Percentiles rank a stretch among this genome's conserved stretches.
Conservation (phyloP, 2,797 vertebrate species). For the Pogoniulus pusillus region DNA sequence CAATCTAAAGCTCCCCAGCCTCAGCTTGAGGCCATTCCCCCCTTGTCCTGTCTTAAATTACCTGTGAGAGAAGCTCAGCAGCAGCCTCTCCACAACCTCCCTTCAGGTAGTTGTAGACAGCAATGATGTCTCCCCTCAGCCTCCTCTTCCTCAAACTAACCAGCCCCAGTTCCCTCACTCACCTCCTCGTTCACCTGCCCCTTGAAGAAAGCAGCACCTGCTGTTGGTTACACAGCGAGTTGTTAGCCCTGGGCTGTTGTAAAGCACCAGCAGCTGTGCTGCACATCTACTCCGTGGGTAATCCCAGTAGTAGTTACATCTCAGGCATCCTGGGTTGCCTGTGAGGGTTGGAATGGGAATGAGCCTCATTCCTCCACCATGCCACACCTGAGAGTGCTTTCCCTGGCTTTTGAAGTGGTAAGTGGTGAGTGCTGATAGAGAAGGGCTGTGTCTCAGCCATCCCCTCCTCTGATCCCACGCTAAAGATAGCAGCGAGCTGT, state of each 20-base stretch:
- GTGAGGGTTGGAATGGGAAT: conserved; percentile 6
- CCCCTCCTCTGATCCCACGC: background rate
- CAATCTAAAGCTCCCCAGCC: too few relatives aligned
- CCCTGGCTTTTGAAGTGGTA: conserved; percentile 49
- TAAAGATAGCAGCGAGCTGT: background rate
- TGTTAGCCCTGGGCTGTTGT: background rate
- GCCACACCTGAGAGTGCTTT: background rate
- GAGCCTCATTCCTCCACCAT: conserved; percentile 18
- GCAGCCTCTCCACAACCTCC: too few relatives aligned
- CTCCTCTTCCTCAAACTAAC: too few relatives aligned
- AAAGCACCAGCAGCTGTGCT: background rate
- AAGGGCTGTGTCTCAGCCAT: background rate
- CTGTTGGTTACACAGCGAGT: background rate
- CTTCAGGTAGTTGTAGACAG: too few relatives aligned
- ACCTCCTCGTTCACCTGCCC: background rate
- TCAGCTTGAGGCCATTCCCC: too few relatives aligned
- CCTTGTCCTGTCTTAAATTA: too few relatives aligned
- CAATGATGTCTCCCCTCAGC: too few relatives aligned
- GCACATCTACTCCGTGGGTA: background rate
- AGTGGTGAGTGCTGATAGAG: conserved; percentile 12
- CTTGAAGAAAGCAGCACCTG: background rate
- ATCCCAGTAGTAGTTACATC: background rate
- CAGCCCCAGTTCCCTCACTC: too few relatives aligned
- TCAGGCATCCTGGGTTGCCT: background rate
- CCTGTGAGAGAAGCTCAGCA: too few relatives aligned